A percentile compares a stretch with the other conserved stretches of the same genome.
Evolutionary conservation across 2,888 invertebrate genomes (phyloP).

Genomic region (Cryptosula pallasiana): DNA sequence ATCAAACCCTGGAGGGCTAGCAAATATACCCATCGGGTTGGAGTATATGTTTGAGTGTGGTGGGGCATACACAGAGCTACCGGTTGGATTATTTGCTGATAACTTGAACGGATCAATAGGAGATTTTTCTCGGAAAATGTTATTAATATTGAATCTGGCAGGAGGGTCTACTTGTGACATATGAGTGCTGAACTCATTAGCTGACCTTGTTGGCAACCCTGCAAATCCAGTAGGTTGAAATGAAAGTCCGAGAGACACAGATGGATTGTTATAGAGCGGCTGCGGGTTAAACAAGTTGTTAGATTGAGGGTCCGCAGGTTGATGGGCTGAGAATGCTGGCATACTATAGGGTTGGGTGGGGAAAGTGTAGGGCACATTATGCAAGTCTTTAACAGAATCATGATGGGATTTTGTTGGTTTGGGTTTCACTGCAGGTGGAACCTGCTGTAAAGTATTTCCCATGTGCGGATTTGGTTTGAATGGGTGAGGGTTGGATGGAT

Average conservation of each 20-base stretch:
- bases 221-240: not conserved
- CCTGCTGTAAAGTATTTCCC: too few relatives aligned
- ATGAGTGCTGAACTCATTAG: not conserved
- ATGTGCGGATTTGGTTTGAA: too few relatives aligned
- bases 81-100: not conserved
- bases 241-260: not conserved
- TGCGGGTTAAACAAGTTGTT: conserved; percentile 1
- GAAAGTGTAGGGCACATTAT: not conserved
- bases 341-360: conserved; percentile 8
- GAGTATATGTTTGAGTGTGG: not conserved
- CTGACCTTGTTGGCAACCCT: not conserved
- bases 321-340: not conserved
- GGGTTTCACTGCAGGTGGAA: not conserved
- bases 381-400: not conserved
- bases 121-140: conserved; percentile 6
- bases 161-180: not conserved
- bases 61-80: not conserved
- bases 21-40: conserved; percentile 8
- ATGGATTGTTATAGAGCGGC: conserved; percentile 1
- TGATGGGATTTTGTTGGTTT: not conserved
- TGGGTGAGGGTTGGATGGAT: conserved; percentile 1
- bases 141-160: conserved; percentile 3
- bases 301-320: not conserved
- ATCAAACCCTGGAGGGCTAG: not conserved
- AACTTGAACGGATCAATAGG: not conserved